phyloP scores from a whole-genome alignment of 2,797 vertebrate species.

The Propithecus deckenii region DNA sequence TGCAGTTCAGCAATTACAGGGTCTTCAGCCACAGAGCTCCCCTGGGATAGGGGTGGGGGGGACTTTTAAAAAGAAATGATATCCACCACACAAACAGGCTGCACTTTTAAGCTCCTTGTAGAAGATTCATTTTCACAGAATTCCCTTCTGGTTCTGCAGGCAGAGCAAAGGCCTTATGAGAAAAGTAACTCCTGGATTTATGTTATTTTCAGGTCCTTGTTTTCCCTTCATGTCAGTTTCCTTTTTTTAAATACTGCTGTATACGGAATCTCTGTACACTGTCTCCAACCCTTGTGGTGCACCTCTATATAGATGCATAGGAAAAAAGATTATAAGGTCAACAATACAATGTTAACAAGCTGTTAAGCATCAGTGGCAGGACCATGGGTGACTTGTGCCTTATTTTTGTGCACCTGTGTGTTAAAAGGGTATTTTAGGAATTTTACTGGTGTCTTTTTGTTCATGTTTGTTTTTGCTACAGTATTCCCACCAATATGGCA shows the following conservation, averaged over 20 bases:
- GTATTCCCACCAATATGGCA: neutral
- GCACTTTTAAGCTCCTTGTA: neutral
- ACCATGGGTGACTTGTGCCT: neutral
- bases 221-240: neutral
- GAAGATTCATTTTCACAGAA: neutral
- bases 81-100: neutral
- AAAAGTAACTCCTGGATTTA: neutral
- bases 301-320: neutral
- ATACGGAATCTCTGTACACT: neutral
- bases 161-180: neutral
- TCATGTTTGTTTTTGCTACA: neutral
- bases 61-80: constrained; percentile 16
- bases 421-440: neutral
- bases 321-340: neutral
- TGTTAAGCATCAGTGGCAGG: neutral
- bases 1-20: constrained; percentile 36
- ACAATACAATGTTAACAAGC: neutral
- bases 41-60: neutral
- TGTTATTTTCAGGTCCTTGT: neutral
- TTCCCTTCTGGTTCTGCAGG: neutral
- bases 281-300: neutral
- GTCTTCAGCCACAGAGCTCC: neutral
- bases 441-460: neutral
- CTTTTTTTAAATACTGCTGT: neutral
- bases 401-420: neutral